Conservation (phyloP, 53 echinoderm and acorn worm species). For the Pentamera pediparva region DNA sequence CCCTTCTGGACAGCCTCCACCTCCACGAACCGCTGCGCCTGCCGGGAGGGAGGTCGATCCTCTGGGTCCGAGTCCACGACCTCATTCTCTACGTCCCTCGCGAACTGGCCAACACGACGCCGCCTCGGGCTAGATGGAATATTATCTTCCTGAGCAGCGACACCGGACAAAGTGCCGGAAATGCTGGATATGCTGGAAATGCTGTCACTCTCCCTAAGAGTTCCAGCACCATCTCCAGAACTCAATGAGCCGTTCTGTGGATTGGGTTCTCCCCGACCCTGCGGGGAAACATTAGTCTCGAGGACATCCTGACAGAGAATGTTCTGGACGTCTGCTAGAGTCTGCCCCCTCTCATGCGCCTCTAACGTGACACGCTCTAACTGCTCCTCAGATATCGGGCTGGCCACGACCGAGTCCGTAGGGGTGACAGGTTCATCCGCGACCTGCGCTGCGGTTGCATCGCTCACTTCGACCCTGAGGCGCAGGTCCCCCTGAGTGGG, state of each 20-base stretch:
- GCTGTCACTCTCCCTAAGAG: background rate
- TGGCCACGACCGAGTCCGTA: slow-evolving; percentile 43
- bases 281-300: no score
- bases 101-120: slow-evolving; percentile 9
- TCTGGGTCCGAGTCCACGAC: slow-evolving; percentile 19
- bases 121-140: no score
- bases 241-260: background rate
- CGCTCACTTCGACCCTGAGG: slow-evolving; percentile 12
- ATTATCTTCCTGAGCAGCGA: no score
- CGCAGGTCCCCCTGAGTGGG: slow-evolving; percentile 24
- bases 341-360: slow-evolving; percentile 37
- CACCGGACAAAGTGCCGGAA: no score
- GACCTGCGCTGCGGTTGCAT: slow-evolving; percentile 21
- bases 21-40: slow-evolving; percentile 7
- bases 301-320: slow-evolving; percentile 66
- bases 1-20: background rate
- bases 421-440: slow-evolving; percentile 58
- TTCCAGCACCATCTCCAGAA: background rate
- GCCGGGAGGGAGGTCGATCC: background rate
- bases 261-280: no score
- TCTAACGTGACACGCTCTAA: slow-evolving; percentile 63
- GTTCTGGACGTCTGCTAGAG: slow-evolving; percentile 76
- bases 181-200: no score
- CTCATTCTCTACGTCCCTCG: slow-evolving; percentile 2
- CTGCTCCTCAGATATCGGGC: slow-evolving; percentile 69